A percentile compares a stretch with the other conserved stretches of the same genome.
Evolutionary conservation across 2,888 invertebrate genomes (phyloP).

Genomic region (Eupeodes luniger): DNA sequence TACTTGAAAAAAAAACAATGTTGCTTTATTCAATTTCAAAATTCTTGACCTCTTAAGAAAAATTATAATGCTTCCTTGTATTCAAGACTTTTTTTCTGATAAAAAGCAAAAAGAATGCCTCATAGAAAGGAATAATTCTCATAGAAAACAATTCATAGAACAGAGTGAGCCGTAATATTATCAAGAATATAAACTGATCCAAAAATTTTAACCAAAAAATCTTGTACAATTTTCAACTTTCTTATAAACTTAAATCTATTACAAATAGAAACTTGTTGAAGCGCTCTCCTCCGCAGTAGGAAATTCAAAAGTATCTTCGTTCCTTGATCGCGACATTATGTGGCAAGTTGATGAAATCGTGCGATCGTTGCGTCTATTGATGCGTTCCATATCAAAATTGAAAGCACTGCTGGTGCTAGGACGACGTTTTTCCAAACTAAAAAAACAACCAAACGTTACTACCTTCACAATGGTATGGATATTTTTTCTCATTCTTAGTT

Average conservation of each 20-base stretch:
- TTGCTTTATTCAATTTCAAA: too few species aligned
- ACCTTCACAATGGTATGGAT: neutral
- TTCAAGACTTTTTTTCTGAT: too few species aligned
- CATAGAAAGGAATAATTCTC: too few species aligned
- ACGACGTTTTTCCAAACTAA: neutral
- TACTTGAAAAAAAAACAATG: too few species aligned
- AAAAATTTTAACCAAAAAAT: neutral
- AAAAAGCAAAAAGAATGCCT: too few species aligned
- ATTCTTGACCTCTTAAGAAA: too few species aligned
- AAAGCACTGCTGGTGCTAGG: neutral
- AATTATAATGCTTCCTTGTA: too few species aligned
- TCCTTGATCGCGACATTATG: neutral
- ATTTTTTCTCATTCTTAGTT: neutral
- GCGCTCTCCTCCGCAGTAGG: neutral
- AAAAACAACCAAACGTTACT: neutral
- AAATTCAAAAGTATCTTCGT: neutral
- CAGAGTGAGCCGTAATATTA: too few species aligned
- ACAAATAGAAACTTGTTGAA: constrained; percentile 32
- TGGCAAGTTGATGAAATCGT: neutral
- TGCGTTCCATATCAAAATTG: neutral
- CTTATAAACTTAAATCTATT: neutral
- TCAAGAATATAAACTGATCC: neutral
- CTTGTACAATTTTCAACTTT: neutral
- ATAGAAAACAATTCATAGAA: too few species aligned
- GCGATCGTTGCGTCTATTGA: neutral